Base-by-base conservation (phyloP, 2,113 vertebrate genomes). In the Neopipo cinnamomea region DNA sequence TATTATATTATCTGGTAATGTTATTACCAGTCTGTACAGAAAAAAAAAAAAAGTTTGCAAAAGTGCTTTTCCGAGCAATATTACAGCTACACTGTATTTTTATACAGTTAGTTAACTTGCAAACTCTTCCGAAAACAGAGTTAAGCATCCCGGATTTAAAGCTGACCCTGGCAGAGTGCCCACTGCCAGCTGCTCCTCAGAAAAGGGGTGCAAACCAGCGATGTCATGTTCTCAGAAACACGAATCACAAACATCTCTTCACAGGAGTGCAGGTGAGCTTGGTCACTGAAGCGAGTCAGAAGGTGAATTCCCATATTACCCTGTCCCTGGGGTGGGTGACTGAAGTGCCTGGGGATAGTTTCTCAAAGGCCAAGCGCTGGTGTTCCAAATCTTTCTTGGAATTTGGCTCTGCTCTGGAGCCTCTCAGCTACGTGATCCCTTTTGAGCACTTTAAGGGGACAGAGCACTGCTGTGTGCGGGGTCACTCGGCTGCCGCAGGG, bases 1-100 rank as follows among this genome's bases (percentile, higher is more conserved):
- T 96, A 95, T 97, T 90, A 97, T 97, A 95, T 92, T 97, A 86
- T 95, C 94, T 97, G 96, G 96, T 97, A 97, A 97, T 97, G 96
- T 96, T 96, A 83, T 95, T 97, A 95, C 95, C 94, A 94, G 93
- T 94, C 84, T 97, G 93, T 97, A 97, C 97, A 97, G 93, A 89
- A 95, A 75, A 44, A 44, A 96, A 97, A 75, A 97, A 97, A 79
- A 80, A 89, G 97, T 97, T 98, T 98, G 95, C 97, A 95, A 77
- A 96, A 96, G 91, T 96, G 95, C 96, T 97, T 98, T 95, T 92
- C 80, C 88, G 83, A 96, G 91, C 95, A 95, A 76, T 93, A 86
- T 86, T 82, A 84, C 53, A 90, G 53, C 92, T 82, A 41, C 50
- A 94, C 96, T 97, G 91, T 96, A 95, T 97, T 97, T 95, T 88